phyloP scores from a whole-genome alignment of 1,140 invertebrate genomes.

The Pseudomyrmex cubaensis region DNA sequence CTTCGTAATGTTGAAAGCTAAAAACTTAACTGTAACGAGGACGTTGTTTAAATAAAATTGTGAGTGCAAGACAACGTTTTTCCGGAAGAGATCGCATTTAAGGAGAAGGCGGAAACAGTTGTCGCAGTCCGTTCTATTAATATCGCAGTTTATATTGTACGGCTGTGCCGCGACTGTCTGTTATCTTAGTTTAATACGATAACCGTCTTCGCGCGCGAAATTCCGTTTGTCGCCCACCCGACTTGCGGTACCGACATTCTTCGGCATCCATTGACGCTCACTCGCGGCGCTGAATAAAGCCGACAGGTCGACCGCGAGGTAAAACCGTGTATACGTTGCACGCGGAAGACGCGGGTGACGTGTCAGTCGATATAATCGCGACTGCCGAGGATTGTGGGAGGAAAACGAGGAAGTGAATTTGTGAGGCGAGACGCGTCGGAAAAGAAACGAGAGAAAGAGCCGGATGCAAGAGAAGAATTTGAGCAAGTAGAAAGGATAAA shows the following conservation, averaged over 20 bases:
- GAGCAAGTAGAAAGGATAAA: slow-evolving; percentile 1
- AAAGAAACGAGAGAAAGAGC: slow-evolving; percentile 2
- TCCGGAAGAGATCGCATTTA: not conserved
- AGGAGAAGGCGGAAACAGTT: not conserved
- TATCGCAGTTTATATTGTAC: not conserved
- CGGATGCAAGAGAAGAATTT: slow-evolving; percentile 5
- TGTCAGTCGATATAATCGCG: slow-evolving; percentile 59
- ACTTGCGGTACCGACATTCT: slow-evolving; percentile 51
- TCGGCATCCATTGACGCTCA: slow-evolving; percentile 46
- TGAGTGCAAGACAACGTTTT: not conserved
- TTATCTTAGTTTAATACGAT: slow-evolving; percentile 39
- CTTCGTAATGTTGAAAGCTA: no score
- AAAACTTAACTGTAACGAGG: no score
- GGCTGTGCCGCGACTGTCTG: slow-evolving; percentile 35
- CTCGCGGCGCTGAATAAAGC: slow-evolving; percentile 29
- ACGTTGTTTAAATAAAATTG: no score
- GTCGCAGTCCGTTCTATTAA: not conserved
- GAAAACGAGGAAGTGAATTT: slow-evolving; percentile 30
- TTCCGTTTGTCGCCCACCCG: slow-evolving; percentile 51
- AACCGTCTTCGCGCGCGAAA: slow-evolving; percentile 33
- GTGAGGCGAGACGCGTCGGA: slow-evolving; percentile 11
- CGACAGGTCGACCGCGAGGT: slow-evolving; percentile 19
- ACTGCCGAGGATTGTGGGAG: slow-evolving; percentile 46
- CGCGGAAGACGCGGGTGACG: slow-evolving; percentile 60
- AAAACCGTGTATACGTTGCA: slow-evolving; percentile 45